A percentile compares a stretch with the other conserved stretches of the same genome.
phyloP scores from a whole-genome alignment of 2,797 vertebrate species.

The Crax fasciolata region DNA sequence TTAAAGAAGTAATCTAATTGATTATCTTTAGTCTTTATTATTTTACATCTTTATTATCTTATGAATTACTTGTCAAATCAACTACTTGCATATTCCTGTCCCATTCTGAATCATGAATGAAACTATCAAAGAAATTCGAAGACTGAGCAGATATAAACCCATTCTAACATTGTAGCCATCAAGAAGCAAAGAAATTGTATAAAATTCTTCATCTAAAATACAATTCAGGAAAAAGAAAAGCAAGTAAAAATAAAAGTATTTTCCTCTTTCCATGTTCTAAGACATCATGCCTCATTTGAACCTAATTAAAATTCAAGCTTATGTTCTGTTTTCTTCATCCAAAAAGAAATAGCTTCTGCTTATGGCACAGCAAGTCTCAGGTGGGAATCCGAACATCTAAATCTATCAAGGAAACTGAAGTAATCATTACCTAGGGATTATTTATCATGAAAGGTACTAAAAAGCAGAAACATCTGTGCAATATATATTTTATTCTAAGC shows the following conservation, averaged over 20 bases:
- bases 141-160: background rate
- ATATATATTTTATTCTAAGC: background rate
- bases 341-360: background rate
- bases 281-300: background rate
- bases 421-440: fast-evolving
- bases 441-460: background rate
- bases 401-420: background rate
- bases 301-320: background rate
- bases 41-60: too few species aligned
- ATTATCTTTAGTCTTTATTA: background rate
- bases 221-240: background rate
- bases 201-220: background rate
- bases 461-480: background rate
- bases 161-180: background rate
- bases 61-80: background rate
- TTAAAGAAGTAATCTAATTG: background rate
- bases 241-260: background rate
- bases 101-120: background rate
- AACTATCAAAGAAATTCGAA: background rate
- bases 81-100: background rate
- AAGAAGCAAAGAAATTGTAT: background rate
- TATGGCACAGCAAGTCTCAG: background rate
- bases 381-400: background rate
- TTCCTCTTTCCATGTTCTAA: background rate
- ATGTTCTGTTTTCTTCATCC: background rate